phyloP scores from a whole-genome alignment of 2,888 invertebrate species.

The Kryphioiulus occultus region DNA sequence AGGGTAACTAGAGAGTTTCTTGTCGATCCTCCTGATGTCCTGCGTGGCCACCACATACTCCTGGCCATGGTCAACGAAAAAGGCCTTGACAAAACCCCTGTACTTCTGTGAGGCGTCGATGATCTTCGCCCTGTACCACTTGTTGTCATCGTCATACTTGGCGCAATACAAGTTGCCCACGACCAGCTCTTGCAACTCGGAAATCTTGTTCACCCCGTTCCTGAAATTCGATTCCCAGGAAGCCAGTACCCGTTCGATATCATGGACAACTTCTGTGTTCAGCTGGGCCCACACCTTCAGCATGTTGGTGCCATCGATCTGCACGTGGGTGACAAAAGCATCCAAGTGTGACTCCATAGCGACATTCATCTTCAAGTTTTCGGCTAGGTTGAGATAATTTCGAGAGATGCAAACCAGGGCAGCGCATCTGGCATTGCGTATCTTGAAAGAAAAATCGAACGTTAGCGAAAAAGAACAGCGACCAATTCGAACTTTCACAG shows the following conservation, averaged over 20 bases:
- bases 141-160: neutral
- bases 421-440: neutral
- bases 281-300: conserved; percentile 37
- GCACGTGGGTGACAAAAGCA: conserved; percentile 24
- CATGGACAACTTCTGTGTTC: neutral
- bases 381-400: neutral
- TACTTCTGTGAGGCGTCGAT: neutral
- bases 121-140: conserved; percentile 36
- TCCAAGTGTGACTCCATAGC: neutral
- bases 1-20: neutral
- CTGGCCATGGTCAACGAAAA: conserved; percentile 42
- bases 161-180: neutral
- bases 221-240: neutral
- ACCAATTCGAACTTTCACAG: neutral
- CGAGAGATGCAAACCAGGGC: neutral
- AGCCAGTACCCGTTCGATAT: neutral
- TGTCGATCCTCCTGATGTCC: neutral
- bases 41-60: neutral
- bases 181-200: neutral
- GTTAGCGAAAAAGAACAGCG: neutral
- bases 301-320: neutral
- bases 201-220: neutral
- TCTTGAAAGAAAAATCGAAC: neutral
- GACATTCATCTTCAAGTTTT: conserved; percentile 7
- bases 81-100: neutral